phyloP scores from a whole-genome alignment of 2,797 vertebrate species.

The Anniella stebbinsi region DNA sequence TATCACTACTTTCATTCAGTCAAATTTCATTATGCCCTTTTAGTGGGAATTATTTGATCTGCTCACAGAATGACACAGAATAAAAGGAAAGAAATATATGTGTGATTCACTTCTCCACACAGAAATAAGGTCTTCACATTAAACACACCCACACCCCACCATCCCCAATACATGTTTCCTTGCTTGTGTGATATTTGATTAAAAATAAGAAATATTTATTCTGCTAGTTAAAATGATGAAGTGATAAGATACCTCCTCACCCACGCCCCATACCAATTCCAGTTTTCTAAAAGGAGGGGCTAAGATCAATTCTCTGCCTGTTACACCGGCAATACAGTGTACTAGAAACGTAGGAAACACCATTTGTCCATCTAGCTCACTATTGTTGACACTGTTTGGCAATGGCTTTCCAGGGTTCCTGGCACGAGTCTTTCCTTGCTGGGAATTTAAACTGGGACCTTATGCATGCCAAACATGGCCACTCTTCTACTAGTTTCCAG shows the following conservation, averaged over 20 bases:
- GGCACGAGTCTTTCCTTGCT: no score
- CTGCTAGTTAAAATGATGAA: background rate
- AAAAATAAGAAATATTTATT: background rate
- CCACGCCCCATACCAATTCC: accelerated
- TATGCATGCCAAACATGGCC: no score
- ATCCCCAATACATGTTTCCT: background rate
- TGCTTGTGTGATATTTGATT: background rate
- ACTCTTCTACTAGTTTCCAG: background rate
- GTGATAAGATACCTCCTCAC: no score
- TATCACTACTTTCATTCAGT: slow-evolving; percentile 41
- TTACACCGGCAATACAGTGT: background rate
- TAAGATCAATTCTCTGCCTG: background rate
- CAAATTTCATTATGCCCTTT: slow-evolving; percentile 44
- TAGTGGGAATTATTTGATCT: slow-evolving; percentile 54
- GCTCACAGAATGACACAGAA: slow-evolving; percentile 44
- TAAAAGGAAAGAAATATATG: background rate
- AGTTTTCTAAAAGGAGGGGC: background rate
- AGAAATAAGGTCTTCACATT: background rate
- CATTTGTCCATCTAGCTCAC: no score
- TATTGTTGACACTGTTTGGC: no score
- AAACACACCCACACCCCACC: slow-evolving; percentile 12
- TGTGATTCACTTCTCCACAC: slow-evolving; percentile 15
- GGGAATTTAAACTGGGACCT: no score
- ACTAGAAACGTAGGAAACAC: no score
- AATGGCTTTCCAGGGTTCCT: no score